Conservation (phyloP, 2,113 vertebrate genomes). For the Petrocephalus zakoni region DNA sequence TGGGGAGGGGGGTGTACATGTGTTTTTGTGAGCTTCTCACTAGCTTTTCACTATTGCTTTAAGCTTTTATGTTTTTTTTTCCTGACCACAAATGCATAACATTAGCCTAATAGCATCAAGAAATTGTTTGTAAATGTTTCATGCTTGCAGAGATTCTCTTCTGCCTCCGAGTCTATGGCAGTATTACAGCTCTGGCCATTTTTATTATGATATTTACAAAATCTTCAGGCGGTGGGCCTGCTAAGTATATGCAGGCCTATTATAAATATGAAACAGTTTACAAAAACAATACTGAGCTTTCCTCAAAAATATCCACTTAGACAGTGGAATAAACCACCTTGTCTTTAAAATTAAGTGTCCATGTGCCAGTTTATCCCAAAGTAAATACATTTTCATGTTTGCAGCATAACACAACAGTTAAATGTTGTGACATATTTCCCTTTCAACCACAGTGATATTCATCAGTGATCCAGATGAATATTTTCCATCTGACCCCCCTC, state of each 20-base stretch:
- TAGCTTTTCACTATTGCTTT: conserved; percentile 31
- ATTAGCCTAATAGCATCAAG: conserved; percentile 24
- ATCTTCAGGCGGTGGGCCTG: background rate
- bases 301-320: background rate
- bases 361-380: background rate
- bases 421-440: background rate
- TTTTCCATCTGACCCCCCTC: background rate
- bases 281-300: background rate
- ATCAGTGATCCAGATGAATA: background rate
- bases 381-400: background rate
- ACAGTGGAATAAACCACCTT: background rate
- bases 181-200: background rate
- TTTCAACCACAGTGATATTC: background rate
- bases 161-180: background rate
- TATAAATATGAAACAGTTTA: background rate
- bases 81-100: conserved; percentile 24
- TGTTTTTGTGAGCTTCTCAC: conserved; percentile 51
- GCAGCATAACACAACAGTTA: background rate
- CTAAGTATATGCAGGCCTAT: background rate
- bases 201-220: conserved; percentile 7
- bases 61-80: conserved; percentile 23
- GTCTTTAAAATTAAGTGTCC: background rate
- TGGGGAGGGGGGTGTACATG: conserved; percentile 7
- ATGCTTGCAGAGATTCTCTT: background rate
- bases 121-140: background rate